Conservation (phyloP, 1,140 invertebrate genomes). For the Caerostris darwini region DNA sequence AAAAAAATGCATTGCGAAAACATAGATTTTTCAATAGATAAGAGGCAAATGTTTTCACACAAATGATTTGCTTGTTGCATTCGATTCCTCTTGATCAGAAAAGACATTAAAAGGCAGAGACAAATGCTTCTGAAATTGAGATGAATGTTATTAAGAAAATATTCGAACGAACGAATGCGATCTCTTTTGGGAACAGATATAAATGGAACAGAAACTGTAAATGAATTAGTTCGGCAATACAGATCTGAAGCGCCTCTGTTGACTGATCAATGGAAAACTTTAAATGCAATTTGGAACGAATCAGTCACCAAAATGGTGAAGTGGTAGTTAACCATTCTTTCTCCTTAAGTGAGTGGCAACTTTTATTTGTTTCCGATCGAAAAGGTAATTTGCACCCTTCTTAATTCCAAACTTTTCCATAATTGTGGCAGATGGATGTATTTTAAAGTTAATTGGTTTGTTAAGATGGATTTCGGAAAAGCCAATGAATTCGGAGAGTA, state of each 20-base stretch:
- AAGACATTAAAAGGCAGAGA: neutral
- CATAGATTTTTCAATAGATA: neutral
- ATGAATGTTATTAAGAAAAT: constrained; percentile 19
- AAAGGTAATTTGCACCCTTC: neutral
- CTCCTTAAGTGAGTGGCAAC: neutral
- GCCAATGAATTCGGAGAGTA: too few relatives aligned
- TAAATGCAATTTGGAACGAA: constrained; percentile 2
- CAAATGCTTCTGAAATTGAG: constrained; percentile 13
- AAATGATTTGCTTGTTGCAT: neutral
- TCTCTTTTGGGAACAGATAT: neutral
- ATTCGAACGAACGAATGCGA: neutral
- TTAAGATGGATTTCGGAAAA: too few relatives aligned
- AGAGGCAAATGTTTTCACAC: too few relatives aligned
- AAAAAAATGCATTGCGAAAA: too few relatives aligned
- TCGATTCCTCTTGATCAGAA: neutral
- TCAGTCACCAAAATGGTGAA: neutral
- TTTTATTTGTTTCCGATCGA: neutral
- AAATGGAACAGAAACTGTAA: constrained; percentile 28
- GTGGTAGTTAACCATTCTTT: constrained; percentile 23
- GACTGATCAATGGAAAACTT: constrained; percentile 24
- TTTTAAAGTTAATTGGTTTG: too few relatives aligned
- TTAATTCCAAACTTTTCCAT: too few relatives aligned
- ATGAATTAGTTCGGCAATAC: constrained; percentile 15
- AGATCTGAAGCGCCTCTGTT: neutral
- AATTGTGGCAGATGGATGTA: too few relatives aligned